These are phyloP conservation scores for Acronicta psi DNA, from an alignment of 2,888 invertebrate species.

Conservation along the genomic window DNA sequence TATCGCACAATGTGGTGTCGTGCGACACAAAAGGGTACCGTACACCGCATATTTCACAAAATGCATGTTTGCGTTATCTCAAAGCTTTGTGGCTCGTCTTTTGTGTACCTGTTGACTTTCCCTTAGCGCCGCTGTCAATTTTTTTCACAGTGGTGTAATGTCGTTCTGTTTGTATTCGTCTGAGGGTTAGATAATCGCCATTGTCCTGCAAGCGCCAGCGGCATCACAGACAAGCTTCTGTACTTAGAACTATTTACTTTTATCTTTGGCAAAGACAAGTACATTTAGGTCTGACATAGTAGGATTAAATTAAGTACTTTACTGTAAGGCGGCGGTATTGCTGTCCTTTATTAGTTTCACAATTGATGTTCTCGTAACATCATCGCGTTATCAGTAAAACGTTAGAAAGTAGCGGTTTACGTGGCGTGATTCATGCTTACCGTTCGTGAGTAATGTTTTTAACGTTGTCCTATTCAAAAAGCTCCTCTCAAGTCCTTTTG, in stretches of 20 bases:
- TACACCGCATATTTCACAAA: constrained; percentile 73
- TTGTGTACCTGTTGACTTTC: constrained; percentile 82
- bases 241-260: constrained; percentile 67
- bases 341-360: constrained; percentile 61
- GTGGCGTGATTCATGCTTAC: constrained; percentile 72
- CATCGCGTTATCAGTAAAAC: constrained; percentile 74
- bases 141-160: constrained; percentile 72
- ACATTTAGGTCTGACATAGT: constrained; percentile 44
- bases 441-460: constrained; percentile 69
- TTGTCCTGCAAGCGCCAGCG: constrained; percentile 79
- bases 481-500: constrained; percentile 41
- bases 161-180: constrained; percentile 78
- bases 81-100: constrained; percentile 61
- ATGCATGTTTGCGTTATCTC: constrained; percentile 74
- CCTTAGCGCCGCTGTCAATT: constrained; percentile 69
- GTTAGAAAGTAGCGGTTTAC: constrained; percentile 76
- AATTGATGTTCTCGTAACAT: constrained; percentile 68
- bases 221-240: constrained; percentile 73
- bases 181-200: constrained; percentile 74
- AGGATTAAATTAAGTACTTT: constrained; percentile 38
- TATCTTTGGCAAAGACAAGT: constrained; percentile 60
- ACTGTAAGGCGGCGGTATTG: constrained; percentile 31
- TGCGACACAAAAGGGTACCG: constrained; percentile 70
- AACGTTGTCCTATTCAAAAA: constrained; percentile 40
- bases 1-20: constrained; percentile 56